Conservation (phyloP, 2,797 vertebrate genomes). For the Fundulus diaphanus region DNA sequence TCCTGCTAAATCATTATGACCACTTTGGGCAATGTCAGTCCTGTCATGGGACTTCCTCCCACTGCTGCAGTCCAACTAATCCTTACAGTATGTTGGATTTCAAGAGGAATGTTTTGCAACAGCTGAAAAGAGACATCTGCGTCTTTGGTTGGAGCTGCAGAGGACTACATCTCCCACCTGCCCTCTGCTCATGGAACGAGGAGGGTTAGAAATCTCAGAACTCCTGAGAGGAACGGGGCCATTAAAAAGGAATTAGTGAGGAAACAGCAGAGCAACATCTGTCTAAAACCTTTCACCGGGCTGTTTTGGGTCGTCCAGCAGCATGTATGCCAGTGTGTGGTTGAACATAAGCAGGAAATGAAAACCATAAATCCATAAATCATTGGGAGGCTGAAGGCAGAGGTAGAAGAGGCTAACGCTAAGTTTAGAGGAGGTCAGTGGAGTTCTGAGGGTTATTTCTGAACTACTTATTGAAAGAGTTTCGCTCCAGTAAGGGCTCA, state of each 20-base stretch:
- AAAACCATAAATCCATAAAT: conserved; percentile 75
- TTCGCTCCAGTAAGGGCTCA: conserved; percentile 57
- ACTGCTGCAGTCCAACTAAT: conserved; percentile 38
- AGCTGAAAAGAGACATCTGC: conserved; percentile 32
- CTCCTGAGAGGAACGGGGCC: conserved; percentile 59
- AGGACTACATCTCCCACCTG: too few relatives aligned
- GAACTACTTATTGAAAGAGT: conserved; percentile 60
- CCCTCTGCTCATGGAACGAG: too few relatives aligned
- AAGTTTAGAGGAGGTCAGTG: conserved; percentile 71
- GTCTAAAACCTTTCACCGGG: conserved; percentile 49
- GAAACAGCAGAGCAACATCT: conserved; percentile 66
- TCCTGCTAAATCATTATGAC: conserved; percentile 36
- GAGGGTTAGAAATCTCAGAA: too few relatives aligned
- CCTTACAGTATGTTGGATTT: conserved; percentile 34
- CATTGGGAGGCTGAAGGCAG: conserved; percentile 40
- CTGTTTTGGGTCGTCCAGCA: conserved; percentile 61
- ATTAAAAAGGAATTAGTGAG: conserved; percentile 63
- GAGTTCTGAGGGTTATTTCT: conserved; percentile 59
- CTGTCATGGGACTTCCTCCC: conserved; percentile 29
- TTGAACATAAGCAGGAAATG: conserved; percentile 76
- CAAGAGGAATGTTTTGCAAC: conserved; percentile 36
- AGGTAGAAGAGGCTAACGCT: conserved; percentile 56
- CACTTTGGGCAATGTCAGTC: conserved; percentile 8
- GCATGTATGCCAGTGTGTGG: conserved; percentile 63
- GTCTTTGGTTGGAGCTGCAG: too few relatives aligned